These are phyloP conservation scores for Schizotus pectinicornis DNA, from an alignment of 2,888 invertebrate genomes.

Conservation along the genomic window DNA sequence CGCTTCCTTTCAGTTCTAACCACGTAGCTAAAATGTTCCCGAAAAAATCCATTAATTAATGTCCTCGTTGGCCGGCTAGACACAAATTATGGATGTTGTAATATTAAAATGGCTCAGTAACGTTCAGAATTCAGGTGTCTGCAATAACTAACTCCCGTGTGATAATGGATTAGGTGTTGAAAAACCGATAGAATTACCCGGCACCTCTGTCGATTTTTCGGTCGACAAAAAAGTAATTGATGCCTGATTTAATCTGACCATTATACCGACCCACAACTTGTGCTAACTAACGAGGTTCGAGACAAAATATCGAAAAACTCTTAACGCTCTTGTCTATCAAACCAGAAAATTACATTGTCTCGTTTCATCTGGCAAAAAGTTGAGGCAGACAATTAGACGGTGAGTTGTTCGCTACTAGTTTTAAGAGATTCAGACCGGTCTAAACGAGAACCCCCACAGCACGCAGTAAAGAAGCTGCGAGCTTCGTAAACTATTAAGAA, in stretches of 20 bases:
- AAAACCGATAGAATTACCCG: neutral
- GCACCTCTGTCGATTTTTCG: constrained; percentile 12
- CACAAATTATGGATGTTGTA: neutral
- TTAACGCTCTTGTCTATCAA: constrained; percentile 53
- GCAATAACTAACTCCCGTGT: no score
- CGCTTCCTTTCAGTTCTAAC: no score
- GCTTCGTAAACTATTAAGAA: constrained; percentile 55
- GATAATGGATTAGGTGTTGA: neutral
- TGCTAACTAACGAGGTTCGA: constrained; percentile 44
- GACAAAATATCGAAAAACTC: constrained; percentile 43
- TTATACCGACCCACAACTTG: constrained; percentile 36
- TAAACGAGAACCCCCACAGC: constrained; percentile 45
- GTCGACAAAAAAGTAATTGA: constrained; percentile 38
- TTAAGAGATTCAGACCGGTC: constrained; percentile 31
- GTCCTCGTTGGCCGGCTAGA: no score
- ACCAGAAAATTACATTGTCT: constrained; percentile 57
- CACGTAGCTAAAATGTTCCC: no score
- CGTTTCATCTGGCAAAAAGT: constrained; percentile 47
- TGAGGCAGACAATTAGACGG: constrained; percentile 36
- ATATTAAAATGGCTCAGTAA: neutral
- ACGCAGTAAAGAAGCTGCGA: constrained; percentile 54
- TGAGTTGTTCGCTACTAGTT: constrained; percentile 25
- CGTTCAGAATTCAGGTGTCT: neutral
- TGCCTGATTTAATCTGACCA: constrained; percentile 39
- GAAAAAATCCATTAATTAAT: no score